Percentiles rank a stretch among this genome's conserved stretches.
Evolutionary conservation across 2,113 vertebrate genomes (phyloP).

Genomic region (Bos taurus): DNA sequence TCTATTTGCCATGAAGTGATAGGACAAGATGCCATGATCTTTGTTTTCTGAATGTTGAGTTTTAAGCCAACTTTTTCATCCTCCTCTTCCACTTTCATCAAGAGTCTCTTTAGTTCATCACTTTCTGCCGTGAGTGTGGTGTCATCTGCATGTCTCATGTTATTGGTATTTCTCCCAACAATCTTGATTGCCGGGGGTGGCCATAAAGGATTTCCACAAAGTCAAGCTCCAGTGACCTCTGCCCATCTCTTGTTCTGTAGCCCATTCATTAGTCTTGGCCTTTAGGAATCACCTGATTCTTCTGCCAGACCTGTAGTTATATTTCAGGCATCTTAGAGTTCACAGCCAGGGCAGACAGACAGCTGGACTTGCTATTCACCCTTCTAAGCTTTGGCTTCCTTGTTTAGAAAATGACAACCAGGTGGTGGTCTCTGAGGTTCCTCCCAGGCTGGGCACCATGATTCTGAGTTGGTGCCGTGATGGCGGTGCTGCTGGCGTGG

Average conservation of each 20-base stretch:
- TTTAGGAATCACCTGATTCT: not conserved
- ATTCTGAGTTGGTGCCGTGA: not conserved
- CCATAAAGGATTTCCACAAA: not conserved
- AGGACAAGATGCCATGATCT: not conserved
- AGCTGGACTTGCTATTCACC: not conserved
- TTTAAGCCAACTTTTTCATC: not conserved
- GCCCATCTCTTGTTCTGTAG: not conserved
- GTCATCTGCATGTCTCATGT: not conserved
- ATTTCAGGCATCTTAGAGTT: not conserved
- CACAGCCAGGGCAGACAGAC: not conserved
- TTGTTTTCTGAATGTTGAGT: not conserved
- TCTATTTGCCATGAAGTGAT: not conserved
- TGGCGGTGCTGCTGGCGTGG: not conserved
- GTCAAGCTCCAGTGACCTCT: not conserved
- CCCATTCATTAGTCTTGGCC: not conserved
- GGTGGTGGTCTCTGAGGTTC: not conserved
- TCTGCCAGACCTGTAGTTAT: not conserved
- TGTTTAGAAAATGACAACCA: not conserved
- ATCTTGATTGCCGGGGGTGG: not conserved
- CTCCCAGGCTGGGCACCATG: rapidly evolving
- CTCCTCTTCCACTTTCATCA: not conserved
- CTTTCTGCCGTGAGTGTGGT: not conserved
- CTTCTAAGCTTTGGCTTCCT: not conserved
- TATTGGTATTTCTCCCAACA: not conserved
- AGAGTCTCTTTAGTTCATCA: not conserved